Base-by-base conservation (phyloP, 2,888 invertebrate genomes). In the Zygothrica quintamaculata region DNA sequence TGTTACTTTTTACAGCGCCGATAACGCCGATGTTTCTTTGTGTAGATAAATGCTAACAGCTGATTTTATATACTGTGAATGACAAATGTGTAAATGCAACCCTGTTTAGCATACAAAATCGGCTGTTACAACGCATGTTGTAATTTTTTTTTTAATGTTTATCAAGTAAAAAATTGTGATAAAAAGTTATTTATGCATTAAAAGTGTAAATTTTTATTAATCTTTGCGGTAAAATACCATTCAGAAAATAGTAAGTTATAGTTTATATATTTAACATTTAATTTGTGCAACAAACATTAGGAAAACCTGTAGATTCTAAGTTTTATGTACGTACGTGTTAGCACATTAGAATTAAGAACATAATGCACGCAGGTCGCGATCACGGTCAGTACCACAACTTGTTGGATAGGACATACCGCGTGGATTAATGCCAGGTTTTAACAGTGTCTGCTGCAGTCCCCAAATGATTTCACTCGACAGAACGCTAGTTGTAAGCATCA, bases 381-480 rank as follows among this genome's bases (percentile, higher is more conserved):
- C 78, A 9, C 44, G 33, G 0, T 84, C 87, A n/a, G 47, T 62
- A 47, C 88, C 88, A 4, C 80, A 80, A 52, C 80, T 79, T 5
- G 36, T 48, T 1, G 86, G 86, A 47, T 87, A 84, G 3, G 56
- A 40, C 39, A 57, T 65, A 7, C 59, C 68, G 1, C 65, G 46
- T 1, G 88, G 84, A 42, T 85, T 62, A 1, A 53, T 22, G 15
- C 80, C 80, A 1, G 89, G 88, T 31, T 81, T 88, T 6, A 90
- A 65, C 39, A 89, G 22, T 5, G 74, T 64, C 25, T 88, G 82
- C 53, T 90, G 90, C 34, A 90, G 55, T 1, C 70, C 76, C 64
- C 77, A 86, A 56, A 91, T 82, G n/a, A 90, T 79, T 69, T 91
- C 88, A 16, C 87, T 88, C 22, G 91, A 74, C 26, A 91, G 43